Percentiles rank a stretch among this genome's conserved stretches.
phyloP scores from a whole-genome alignment of 2,113 vertebrate species.

The Hylia prasina region DNA sequence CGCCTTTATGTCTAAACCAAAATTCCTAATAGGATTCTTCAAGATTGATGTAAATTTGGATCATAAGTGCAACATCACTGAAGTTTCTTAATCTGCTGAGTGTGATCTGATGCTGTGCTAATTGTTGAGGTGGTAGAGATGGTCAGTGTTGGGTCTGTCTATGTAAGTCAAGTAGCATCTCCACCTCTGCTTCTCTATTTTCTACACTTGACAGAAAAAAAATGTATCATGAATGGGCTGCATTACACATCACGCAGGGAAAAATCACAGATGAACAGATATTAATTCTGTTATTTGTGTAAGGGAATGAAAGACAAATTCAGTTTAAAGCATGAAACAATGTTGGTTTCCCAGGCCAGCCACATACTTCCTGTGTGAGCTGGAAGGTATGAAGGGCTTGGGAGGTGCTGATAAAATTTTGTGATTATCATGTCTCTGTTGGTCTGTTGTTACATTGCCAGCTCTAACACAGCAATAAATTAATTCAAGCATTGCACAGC shows the following conservation, averaged over 20 bases:
- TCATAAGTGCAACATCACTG: neutral
- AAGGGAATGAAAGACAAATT: neutral
- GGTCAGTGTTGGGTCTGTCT: neutral
- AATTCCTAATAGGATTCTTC: neutral
- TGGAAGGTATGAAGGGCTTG: neutral
- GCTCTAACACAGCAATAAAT: neutral
- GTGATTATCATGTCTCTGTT: neutral
- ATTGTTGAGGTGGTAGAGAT: neutral
- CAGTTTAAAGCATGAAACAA: neutral
- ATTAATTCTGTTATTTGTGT: neutral
- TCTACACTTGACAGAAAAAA: neutral
- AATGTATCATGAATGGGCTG: neutral
- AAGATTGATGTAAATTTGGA: neutral
- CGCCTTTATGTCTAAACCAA: neutral
- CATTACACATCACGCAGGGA: neutral
- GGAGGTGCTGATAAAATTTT: neutral
- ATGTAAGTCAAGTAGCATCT: neutral
- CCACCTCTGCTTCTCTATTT: neutral
- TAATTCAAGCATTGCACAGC: neutral
- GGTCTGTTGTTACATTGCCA: neutral
- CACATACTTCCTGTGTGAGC: neutral
- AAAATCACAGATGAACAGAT: neutral
- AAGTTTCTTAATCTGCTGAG: neutral
- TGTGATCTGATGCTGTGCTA: neutral
- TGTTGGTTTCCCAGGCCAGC: neutral